These are phyloP conservation scores for Eumaeus atala DNA, from an alignment of 1,140 invertebrate species.

Conservation along the genomic window DNA sequence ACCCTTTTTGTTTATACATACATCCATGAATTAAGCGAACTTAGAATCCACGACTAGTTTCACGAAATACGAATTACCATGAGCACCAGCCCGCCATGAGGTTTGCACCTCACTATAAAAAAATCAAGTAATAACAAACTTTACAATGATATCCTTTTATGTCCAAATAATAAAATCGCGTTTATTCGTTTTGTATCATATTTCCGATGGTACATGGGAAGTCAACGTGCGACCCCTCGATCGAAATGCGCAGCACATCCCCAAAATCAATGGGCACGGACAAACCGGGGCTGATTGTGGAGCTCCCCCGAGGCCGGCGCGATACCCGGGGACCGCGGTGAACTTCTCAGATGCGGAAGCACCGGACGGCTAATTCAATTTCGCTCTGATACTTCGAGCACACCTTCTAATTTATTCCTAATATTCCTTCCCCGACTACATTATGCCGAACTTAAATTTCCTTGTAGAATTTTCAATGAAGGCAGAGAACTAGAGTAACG, in stretches of 20 bases:
- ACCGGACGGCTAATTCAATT: not conserved
- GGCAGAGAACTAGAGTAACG: too few relatives aligned
- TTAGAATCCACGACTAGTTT: too few relatives aligned
- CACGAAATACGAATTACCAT: too few relatives aligned
- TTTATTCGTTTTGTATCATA: too few relatives aligned
- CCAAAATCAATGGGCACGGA: conserved; percentile 16
- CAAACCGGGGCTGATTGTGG: conserved; percentile 23
- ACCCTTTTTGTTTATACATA: too few relatives aligned
- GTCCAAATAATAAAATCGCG: not conserved
- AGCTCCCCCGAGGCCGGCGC: conserved; percentile 8
- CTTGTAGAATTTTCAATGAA: too few relatives aligned
- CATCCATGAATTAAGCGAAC: too few relatives aligned
- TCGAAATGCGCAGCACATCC: conserved; percentile 15
- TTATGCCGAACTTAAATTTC: too few relatives aligned
- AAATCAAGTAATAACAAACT: too few relatives aligned
- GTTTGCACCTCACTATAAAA: too few relatives aligned
- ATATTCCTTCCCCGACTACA: not conserved
- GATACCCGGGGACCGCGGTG: not conserved
- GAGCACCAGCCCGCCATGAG: too few relatives aligned
- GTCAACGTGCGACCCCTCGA: conserved; percentile 11
- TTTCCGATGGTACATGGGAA: not conserved
- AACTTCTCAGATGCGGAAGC: not conserved
- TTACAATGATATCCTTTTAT: conserved; percentile 2
- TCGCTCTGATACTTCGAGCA: not conserved
- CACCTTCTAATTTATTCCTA: not conserved